phyloP scores from a whole-genome alignment of 1,140 invertebrate species.

The Venustaconcha ellipsiformis region DNA sequence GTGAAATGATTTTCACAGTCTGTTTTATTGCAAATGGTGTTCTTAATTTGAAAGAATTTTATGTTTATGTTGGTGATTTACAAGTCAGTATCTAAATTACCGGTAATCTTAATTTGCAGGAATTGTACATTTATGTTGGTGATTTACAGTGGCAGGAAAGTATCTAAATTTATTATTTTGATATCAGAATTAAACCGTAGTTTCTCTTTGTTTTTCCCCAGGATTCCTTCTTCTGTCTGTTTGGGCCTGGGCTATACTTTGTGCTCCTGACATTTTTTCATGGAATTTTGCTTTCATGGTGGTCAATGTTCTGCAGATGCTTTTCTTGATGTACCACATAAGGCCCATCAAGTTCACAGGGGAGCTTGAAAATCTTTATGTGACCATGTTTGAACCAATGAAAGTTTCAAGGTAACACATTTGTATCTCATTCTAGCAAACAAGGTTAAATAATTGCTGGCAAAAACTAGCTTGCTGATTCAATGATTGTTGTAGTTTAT shows the following conservation, averaged over 20 bases:
- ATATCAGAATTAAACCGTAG: too few species aligned
- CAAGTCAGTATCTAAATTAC: too few species aligned
- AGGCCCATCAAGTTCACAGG: conserved; percentile 87
- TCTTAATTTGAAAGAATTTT: too few species aligned
- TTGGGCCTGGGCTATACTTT: conserved; percentile 91
- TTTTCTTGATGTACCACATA: conserved; percentile 86
- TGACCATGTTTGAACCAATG: conserved; percentile 84
- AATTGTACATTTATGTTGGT: too few species aligned
- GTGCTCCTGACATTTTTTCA: conserved; percentile 88
- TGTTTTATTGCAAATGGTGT: too few species aligned
- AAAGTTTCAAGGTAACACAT: conserved; percentile 75
- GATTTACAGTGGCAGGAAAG: too few species aligned
- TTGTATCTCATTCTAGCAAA: not conserved
- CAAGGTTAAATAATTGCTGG: too few species aligned
- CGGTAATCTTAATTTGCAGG: too few species aligned
- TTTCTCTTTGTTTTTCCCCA: conserved; percentile 55
- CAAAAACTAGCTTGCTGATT: too few species aligned
- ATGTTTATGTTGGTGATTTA: too few species aligned
- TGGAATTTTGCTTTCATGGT: conserved; percentile 90
- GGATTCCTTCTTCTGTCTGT: conserved; percentile 85
- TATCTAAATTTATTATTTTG: too few species aligned
- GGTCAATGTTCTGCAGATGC: conserved; percentile 85
- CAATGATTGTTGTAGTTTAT: not conserved
- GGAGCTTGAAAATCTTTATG: conserved; percentile 87
- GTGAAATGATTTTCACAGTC: too few species aligned